These are phyloP conservation scores for Dissostichus mawsoni DNA, from an alignment of 2,113 vertebrate species.

Conservation along the genomic window DNA sequence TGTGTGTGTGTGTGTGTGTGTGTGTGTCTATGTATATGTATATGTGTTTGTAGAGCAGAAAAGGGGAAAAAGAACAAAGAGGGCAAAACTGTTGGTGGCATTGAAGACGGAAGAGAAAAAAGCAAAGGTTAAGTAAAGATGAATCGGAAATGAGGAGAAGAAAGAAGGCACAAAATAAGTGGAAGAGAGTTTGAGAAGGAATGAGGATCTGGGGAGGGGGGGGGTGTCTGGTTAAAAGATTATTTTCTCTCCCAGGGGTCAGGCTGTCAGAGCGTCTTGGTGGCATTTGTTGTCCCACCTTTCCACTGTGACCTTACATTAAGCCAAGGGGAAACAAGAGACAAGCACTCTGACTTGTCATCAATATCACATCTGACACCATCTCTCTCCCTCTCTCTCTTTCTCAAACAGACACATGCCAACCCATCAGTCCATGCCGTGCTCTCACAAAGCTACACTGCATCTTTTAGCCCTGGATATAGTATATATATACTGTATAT, in stretches of 20 bases:
- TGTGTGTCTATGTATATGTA: not conserved
- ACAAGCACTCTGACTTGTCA: slow-evolving; percentile 57
- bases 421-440: slow-evolving; percentile 9
- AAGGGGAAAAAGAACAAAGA: slow-evolving; percentile 20
- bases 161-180: slow-evolving; percentile 34
- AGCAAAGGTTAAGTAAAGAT: slow-evolving; percentile 67
- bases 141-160: slow-evolving; percentile 48
- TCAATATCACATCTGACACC: slow-evolving; percentile 72
- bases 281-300: slow-evolving; percentile 75
- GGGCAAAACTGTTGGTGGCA: slow-evolving; percentile 33
- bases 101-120: slow-evolving; percentile 17
- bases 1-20: not conserved
- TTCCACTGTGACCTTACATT: slow-evolving; percentile 77
- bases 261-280: slow-evolving; percentile 69
- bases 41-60: not conserved
- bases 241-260: slow-evolving; percentile 73
- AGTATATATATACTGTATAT: not conserved
- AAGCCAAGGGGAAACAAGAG: slow-evolving; percentile 71
- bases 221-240: slow-evolving; percentile 59
- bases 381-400: slow-evolving; percentile 22
- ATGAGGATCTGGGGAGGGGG: slow-evolving; percentile 28
- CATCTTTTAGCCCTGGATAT: not conserved
- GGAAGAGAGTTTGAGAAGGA: slow-evolving; percentile 23
- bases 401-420: slow-evolving; percentile 17
- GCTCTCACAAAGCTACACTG: not conserved